Base-by-base conservation (phyloP, 2,113 vertebrate species). In the Nothoprocta pentlandii region DNA sequence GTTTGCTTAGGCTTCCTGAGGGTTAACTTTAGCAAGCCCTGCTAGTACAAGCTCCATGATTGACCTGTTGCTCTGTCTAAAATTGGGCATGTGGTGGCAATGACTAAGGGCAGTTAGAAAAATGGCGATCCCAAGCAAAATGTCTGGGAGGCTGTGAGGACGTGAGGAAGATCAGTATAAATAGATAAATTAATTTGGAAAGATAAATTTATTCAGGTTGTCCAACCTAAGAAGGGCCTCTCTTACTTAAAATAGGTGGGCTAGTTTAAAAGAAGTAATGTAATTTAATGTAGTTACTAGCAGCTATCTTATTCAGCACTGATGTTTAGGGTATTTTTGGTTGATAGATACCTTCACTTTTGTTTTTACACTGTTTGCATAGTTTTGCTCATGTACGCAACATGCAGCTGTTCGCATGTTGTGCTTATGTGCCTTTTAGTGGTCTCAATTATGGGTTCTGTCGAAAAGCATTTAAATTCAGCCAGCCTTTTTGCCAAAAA, bases 41-140 rank as follows among this genome's bases (percentile, higher is more conserved):
- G 0, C 22, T 16, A 14, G n/a, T 9, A 22, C 6, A 61, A 54
- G 23, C 30, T 54, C 17, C 20, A 0, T 14, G 13, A 21, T 6
- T 8, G 32, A 66, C 71, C 3, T 47, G 2, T 8, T 44, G 15
- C 0, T 75, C 25, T 53, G 16, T 53, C 34, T 71, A 39, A 53
- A 53, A 10, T 30, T 15, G 19, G 8, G 3, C 28, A 47, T 69
- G 6, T 2, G 7, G 28, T 32, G 49, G 39, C 63, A 42, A 8
- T 66, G 36, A 9, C 32, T 39, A 71, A 4, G 79, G 22, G 21
- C 44, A 44, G 14, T 61, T 46, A 58, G 63, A 34, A 66, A 53
- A 53, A 26, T 21, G 36, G 13, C 34, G 21, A 7, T 39, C 34
- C 12, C 36, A 28, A 41, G 6, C 25, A 19, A 30, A 13, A 5